Percentiles rank a stretch among this genome's conserved stretches.
Conservation (phyloP, 2,888 invertebrate genomes). For the Euplexia lucipara region DNA sequence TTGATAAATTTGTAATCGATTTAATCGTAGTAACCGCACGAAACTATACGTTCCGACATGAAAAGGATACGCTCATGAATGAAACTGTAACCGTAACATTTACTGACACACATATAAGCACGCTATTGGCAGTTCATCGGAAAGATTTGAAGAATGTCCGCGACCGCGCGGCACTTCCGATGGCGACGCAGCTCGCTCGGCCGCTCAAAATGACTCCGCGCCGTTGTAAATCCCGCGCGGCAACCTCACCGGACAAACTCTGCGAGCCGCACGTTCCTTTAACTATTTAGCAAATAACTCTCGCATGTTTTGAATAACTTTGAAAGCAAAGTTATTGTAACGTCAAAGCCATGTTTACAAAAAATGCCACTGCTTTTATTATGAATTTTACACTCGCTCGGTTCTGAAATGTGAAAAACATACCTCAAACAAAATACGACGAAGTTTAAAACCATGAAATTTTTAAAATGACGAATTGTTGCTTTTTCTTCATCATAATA, state of each 20-base stretch:
- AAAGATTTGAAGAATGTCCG: slow-evolving; percentile 83
- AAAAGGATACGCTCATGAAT: slow-evolving; percentile 59
- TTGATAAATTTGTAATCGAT: slow-evolving; percentile 57
- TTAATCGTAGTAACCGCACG: slow-evolving; percentile 48
- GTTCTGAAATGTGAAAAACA: slow-evolving; percentile 50
- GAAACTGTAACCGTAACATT: slow-evolving; percentile 62
- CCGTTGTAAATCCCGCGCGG: slow-evolving; percentile 57
- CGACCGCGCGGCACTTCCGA: slow-evolving; percentile 85
- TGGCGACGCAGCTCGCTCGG: slow-evolving; percentile 59
- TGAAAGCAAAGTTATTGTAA: slow-evolving; percentile 51
- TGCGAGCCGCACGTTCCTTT: slow-evolving; percentile 58
- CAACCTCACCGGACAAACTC: slow-evolving; percentile 50
- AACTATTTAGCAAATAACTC: slow-evolving; percentile 61
- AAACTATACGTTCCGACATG: slow-evolving; percentile 39
- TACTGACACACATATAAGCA: slow-evolving; percentile 66
- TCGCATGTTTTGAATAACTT: slow-evolving; percentile 57
- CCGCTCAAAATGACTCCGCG: slow-evolving; percentile 64
- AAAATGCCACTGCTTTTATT: slow-evolving; percentile 52
- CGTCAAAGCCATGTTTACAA: slow-evolving; percentile 57
- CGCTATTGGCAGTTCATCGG: slow-evolving; percentile 67
- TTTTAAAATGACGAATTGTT: slow-evolving; percentile 66
- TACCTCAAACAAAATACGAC: slow-evolving; percentile 64
- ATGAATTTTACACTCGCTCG: slow-evolving; percentile 56
- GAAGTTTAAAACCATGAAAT: slow-evolving; percentile 64
- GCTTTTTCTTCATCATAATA: slow-evolving; percentile 62